phyloP scores from a whole-genome alignment of 2,113 vertebrate genomes.

The Alligator sinensis region DNA sequence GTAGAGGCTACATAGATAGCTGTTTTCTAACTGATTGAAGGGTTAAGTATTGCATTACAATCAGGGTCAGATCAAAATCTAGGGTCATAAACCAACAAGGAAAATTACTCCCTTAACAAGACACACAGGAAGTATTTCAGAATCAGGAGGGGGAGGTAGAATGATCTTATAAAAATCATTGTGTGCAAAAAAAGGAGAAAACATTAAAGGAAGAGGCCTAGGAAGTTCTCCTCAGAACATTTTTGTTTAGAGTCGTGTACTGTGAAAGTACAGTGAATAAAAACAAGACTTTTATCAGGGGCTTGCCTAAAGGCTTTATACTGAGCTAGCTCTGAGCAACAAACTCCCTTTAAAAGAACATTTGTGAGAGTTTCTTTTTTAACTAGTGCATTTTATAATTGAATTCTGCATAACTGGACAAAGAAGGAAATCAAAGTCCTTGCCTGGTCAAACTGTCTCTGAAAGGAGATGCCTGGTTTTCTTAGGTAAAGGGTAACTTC shows the following conservation, averaged over 20 bases:
- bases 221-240: background rate
- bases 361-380: background rate
- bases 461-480: background rate
- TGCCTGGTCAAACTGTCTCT: background rate
- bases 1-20: background rate
- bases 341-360: background rate
- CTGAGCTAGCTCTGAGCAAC: background rate
- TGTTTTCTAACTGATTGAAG: background rate
- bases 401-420: background rate
- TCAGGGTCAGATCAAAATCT: background rate
- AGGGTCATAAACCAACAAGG: background rate
- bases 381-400: background rate
- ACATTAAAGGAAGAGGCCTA: background rate
- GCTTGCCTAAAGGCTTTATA: background rate
- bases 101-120: background rate
- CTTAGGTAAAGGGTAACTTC: background rate
- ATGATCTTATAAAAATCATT: constrained; percentile 6
- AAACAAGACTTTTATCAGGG: background rate
- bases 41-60: background rate
- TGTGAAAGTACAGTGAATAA: background rate
- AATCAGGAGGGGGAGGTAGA: background rate
- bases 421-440: background rate
- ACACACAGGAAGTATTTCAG: background rate
- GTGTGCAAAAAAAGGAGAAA: background rate
- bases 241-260: background rate